Evolutionary conservation across 2,797 vertebrate genomes (phyloP).

Genomic region (Sebastes aleutianus): DNA sequence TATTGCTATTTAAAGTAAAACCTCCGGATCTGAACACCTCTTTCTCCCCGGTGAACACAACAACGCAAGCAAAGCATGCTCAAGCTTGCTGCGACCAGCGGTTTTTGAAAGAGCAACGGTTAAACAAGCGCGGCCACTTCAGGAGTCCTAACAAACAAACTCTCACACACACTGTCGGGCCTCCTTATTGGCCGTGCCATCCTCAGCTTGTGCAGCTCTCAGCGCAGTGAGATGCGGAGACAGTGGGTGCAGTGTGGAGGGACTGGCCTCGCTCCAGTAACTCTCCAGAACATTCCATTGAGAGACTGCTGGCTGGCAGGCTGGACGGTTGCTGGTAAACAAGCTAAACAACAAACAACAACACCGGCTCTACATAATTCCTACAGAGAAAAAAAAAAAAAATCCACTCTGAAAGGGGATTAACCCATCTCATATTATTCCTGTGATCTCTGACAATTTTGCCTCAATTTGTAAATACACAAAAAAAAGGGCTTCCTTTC

Average conservation of each 20-base stretch:
- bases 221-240: slow-evolving; percentile 42
- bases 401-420: slow-evolving; percentile 36
- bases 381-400: neutral
- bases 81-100: neutral
- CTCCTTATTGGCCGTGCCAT: slow-evolving; percentile 34
- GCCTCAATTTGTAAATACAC: slow-evolving; percentile 29
- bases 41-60: neutral
- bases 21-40: neutral
- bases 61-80: neutral
- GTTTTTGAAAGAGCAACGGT: neutral
- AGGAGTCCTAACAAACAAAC: neutral
- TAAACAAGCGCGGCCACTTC: neutral
- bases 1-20: neutral
- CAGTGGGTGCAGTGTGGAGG: slow-evolving; percentile 70
- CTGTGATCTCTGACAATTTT: slow-evolving; percentile 45
- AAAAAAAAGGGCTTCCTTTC: slow-evolving; percentile 4
- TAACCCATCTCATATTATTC: slow-evolving; percentile 37
- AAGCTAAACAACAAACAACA: slow-evolving; percentile 61
- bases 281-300: slow-evolving; percentile 72
- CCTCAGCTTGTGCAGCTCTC: slow-evolving; percentile 38
- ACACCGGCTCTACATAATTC: slow-evolving; percentile 38
- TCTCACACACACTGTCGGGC: neutral
- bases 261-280: slow-evolving; percentile 69
- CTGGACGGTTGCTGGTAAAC: slow-evolving; percentile 60
- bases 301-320: slow-evolving; percentile 49